Evolutionary conservation across 2,113 vertebrate species (phyloP).

Genomic region (Chroicocephalus ridibundus): DNA sequence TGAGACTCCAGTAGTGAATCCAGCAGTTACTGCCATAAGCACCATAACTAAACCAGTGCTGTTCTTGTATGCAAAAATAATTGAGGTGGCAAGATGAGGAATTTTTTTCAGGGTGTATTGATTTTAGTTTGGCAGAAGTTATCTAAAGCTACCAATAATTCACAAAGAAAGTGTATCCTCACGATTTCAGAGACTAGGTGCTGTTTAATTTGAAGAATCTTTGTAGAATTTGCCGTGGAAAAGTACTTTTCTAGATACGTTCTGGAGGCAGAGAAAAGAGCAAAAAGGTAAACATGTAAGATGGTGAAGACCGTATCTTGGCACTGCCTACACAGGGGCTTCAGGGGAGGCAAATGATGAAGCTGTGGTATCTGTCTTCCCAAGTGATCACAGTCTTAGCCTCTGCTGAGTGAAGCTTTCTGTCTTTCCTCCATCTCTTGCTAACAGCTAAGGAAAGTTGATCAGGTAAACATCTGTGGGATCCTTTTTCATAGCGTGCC

Average conservation of each 20-base stretch:
- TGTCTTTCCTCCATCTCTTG: background rate
- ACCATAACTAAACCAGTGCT: background rate
- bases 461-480: background rate
- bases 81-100: background rate
- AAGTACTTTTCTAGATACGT: background rate
- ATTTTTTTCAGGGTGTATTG: background rate
- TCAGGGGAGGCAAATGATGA: background rate
- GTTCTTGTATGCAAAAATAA: background rate
- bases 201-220: background rate
- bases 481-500: background rate
- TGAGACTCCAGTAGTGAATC: background rate
- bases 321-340: background rate
- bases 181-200: background rate
- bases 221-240: background rate
- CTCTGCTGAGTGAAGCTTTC: background rate
- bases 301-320: background rate
- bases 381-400: background rate
- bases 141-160: background rate
- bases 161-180: background rate
- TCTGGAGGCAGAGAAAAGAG: background rate
- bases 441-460: background rate
- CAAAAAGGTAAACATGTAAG: background rate
- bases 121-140: background rate
- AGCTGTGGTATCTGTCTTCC: background rate
- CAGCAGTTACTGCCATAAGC: background rate